Base-by-base conservation (phyloP, 2,797 vertebrate genomes). In the Gymnoscopelus braueri region DNA sequence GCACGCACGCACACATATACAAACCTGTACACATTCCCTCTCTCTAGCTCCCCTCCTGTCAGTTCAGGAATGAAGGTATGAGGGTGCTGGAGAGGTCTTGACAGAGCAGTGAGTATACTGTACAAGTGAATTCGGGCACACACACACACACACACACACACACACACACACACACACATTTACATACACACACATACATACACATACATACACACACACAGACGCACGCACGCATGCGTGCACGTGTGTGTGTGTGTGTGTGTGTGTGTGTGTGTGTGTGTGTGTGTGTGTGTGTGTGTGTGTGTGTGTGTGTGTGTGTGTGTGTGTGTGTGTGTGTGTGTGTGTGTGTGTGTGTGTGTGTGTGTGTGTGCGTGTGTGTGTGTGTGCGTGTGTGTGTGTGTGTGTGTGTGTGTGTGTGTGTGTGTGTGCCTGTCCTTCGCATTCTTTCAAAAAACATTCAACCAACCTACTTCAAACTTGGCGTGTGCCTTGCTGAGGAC, bases 1-100 rank as follows among this genome's bases (percentile, higher is more conserved):
- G 9, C 60, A n/a, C 60, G 72, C 48, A 10, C n/a, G 56, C 39
- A 66, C 56, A 56, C 15, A 55, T 19, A 23, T 19, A 64, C 39
- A 50, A 23, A 52, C 48, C 29, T 62, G 56, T 65, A 12, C 9
- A 44, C 7, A 39, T 39, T 78, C 70, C 29, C 4, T 23, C 26
- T 67, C 23, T 71, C 72, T 72, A 65, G 55, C 47, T 67, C 70
- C 14, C 53, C 48, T 67, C 49, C 62, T 80, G 80, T 85, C 78
- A 76, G 54, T 53, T 72, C 48, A 52, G 14, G 63, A 67, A 76
- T 67, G 78, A 62, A 73, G 56, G 26, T 67, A 71, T 65, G 51
- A 39, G 62, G 69, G 44, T 6, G 19, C 19, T 19, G 13, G 65
- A 84, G 64, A 73, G 65, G 53, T 65, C 71, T 70, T 72, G 67